Percentiles rank a stretch among this genome's conserved stretches.
These are phyloP conservation scores for Meloidogyne hapla DNA, from an alignment of 1,140 invertebrate species.

Conservation along the genomic window DNA sequence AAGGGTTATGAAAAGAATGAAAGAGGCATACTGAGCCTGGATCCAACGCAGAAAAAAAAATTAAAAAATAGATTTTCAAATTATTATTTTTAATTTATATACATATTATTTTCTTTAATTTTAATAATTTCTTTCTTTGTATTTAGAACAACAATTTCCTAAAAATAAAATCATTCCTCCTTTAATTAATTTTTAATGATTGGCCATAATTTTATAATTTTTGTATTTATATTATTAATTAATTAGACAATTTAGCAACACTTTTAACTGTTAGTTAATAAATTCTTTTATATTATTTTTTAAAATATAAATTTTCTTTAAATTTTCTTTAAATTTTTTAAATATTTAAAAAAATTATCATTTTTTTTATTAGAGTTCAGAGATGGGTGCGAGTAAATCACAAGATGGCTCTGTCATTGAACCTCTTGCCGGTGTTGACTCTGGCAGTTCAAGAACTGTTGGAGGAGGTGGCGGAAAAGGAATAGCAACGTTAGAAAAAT, in stretches of 20 bases:
- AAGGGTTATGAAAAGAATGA: too few relatives aligned
- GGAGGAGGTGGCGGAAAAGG: constrained; percentile 11
- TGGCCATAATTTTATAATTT: not conserved
- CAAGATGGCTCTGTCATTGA: constrained; percentile 27
- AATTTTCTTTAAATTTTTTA: not conserved
- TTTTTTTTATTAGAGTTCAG: constrained; percentile 15
- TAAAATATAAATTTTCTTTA: too few relatives aligned
- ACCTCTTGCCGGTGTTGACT: constrained; percentile 26
- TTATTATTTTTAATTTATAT: not conserved
- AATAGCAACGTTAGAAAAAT: constrained; percentile 18
- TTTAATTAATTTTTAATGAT: not conserved
- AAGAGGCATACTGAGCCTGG: too few relatives aligned
- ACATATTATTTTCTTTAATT: not conserved
- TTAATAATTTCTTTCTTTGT: not conserved
- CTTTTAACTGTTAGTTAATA: not conserved
- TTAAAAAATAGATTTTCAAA: too few relatives aligned
- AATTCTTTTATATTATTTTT: too few relatives aligned
- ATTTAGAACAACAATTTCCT: not conserved
- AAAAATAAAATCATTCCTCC: not conserved
- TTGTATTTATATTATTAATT: not conserved
- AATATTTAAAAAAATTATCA: not conserved
- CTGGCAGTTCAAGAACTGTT: constrained; percentile 25
- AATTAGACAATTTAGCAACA: not conserved
- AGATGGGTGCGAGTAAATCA: constrained; percentile 27
- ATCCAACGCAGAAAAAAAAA: too few relatives aligned